Percentiles rank a stretch among this genome's conserved stretches.
Conservation (phyloP, 2,797 vertebrate genomes). For the Spheniscus humboldti region DNA sequence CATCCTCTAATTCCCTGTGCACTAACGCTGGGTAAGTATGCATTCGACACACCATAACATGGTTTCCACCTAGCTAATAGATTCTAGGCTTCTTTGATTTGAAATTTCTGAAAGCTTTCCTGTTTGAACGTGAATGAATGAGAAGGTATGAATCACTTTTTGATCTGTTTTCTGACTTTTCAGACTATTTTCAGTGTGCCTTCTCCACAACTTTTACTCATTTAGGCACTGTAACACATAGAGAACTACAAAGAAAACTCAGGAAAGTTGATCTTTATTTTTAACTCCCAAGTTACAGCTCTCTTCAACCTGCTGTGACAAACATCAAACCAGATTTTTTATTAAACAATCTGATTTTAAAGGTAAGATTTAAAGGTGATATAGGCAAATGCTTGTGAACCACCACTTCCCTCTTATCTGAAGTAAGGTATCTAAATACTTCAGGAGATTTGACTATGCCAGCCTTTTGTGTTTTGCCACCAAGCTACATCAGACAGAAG, state of each 20-base stretch:
- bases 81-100: not conserved
- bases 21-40: not conserved
- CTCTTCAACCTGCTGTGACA: not conserved
- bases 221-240: not conserved
- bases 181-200: not conserved
- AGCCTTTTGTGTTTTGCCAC: not conserved
- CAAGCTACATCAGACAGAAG: not conserved
- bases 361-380: not conserved
- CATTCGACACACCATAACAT: not conserved
- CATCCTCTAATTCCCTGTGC: not conserved
- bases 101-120: not conserved
- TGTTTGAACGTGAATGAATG: not conserved
- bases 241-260: not conserved
- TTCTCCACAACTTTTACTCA: not conserved
- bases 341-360: not conserved
- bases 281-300: not conserved
- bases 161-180: not conserved
- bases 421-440: not conserved
- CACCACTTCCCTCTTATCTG: not conserved
- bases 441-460: not conserved
- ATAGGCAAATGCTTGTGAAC: not conserved
- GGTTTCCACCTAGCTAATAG: not conserved
- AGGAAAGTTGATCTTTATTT: not conserved
- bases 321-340: not conserved
- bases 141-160: not conserved